Evolutionary conservation across 1,140 invertebrate species (phyloP), one percentile per base, ranked within the genome.

Genomic region (Zaprionus ghesquierei): DNA sequence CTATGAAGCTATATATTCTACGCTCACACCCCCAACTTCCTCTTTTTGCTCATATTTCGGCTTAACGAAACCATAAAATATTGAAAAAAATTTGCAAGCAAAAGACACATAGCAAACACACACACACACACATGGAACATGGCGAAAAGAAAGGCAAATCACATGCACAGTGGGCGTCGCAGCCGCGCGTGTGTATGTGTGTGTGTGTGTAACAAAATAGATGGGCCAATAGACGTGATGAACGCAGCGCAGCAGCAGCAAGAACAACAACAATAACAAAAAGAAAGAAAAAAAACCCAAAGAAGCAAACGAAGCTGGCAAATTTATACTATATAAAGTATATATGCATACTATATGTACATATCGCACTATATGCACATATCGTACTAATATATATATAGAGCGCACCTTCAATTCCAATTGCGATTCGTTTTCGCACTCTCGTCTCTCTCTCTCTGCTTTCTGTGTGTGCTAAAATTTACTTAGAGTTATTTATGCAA

Each of bases 401-500:
- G 80, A 74, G 61, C 35, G n/a, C 33, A 38, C 51, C 8, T 38
- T 25, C 51, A 60, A 59, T 38, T 68, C 35, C 50, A 68, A 73
- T 71, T 61, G 27, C 58, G 41, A 61, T 61, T 59, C 23, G 22
- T n/a, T 29, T 44, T 46, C 23, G 20, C 41, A 23, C 20, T 61
- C 29, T 49, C 20, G 5, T 33, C 27, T 27, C 12, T 18, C 12
- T 27, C 23, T 41, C 13, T 44, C 12, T 27, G n/a, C 46, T 41
- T 41, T 15, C 35, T 15, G 51, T 56, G 35, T 75, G 68, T 79
- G 66, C 76, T 77, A 73, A 82, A 89, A 89, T 89, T 89, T 89
- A 89, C 85, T 84, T 89, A 80, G 69, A 89, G 84, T 89, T 89
- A 89, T 89, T 89, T 89, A 89, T 89, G 84, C 84, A 82, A 79